Evolutionary conservation across 1,140 invertebrate genomes (phyloP), one percentile per base, ranked within the genome.

Genomic region (Drosophila suzukii): DNA sequence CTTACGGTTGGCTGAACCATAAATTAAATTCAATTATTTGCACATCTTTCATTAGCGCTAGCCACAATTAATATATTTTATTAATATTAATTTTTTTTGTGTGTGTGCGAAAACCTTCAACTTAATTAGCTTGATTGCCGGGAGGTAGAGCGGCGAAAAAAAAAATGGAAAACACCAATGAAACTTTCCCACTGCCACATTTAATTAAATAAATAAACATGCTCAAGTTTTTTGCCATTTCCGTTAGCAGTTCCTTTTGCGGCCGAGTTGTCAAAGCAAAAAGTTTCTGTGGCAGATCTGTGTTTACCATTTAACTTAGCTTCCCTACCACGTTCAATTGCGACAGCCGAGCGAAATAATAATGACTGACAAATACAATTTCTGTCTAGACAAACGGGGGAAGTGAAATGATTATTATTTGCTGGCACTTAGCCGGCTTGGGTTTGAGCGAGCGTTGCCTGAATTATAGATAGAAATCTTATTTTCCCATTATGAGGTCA

Each of bases 401-500:
- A 60, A 61, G 49, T 17, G 44, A 70, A 81, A 81, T 75, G 68
- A 78, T 74, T 66, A 81, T 79, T 68, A 83, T 78, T 71, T 74
- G 63, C 43, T 61, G 51, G 47, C 65, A 77, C 53, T 62, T 77
- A 59, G 41, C 50, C 59, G 56, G 27, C 46, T 75, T 49, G 58
- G 43, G 39, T 53, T 59, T 27, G 59, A 61, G 75, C 34, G 71
- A 71, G 78, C 82, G 55, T 57, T 15, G 71, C 57, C 72, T 74
- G 83, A 89, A 89, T 88, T 88, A 77, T 88, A 88, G 83, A 88
- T 88, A 89, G 72, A 89, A 88, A 88, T 88, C 83, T 89, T 88
- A 78, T 86, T 88, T 83, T 74, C 63, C 75, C 80, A 83, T 83
- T 89, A 89, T 83, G 79, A 80, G 83, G 84, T 88, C 83, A 88